Evolutionary conservation across 2,888 invertebrate species (phyloP).

Genomic region (Acronicta psi): DNA sequence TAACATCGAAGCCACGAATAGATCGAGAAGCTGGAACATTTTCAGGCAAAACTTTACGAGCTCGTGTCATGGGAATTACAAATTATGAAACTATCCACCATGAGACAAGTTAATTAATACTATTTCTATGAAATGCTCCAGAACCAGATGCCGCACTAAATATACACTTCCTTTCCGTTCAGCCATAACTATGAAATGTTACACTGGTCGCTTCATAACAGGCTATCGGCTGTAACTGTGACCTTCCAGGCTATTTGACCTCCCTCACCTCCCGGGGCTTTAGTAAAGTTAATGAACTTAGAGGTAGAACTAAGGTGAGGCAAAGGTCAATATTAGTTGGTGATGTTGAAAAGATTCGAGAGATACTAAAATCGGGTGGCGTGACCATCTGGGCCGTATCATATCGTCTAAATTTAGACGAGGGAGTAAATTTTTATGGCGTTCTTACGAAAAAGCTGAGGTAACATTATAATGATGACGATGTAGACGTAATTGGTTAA

Average conservation of each 20-base stretch:
- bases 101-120: conserved; percentile 84
- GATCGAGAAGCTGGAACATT: conserved; percentile 58
- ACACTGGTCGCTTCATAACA: conserved; percentile 82
- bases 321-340: conserved; percentile 73
- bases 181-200: conserved; percentile 86
- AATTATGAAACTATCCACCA: conserved; percentile 78
- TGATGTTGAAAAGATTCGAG: conserved; percentile 80
- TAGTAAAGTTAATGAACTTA: conserved; percentile 63
- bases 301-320: conserved; percentile 68
- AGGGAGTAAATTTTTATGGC: conserved; percentile 81
- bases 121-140: conserved; percentile 82
- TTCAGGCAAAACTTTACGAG: conserved; percentile 70
- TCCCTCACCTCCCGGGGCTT: conserved; percentile 62
- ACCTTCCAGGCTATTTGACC: conserved; percentile 72
- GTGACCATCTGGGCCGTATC: conserved; percentile 87
- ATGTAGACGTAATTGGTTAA: conserved; percentile 46
- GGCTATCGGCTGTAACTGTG: conserved; percentile 81
- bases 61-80: conserved; percentile 70
- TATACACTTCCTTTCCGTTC: conserved; percentile 87
- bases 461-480: conserved; percentile 61
- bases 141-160: conserved; percentile 86
- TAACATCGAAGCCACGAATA: conserved; percentile 64
- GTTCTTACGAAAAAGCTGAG: conserved; percentile 74
- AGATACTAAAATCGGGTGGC: conserved; percentile 86
- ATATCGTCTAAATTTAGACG: conserved; percentile 84